Base-by-base conservation (phyloP, 2,888 invertebrate genomes). In the Pollenia griseotomentosa region DNA sequence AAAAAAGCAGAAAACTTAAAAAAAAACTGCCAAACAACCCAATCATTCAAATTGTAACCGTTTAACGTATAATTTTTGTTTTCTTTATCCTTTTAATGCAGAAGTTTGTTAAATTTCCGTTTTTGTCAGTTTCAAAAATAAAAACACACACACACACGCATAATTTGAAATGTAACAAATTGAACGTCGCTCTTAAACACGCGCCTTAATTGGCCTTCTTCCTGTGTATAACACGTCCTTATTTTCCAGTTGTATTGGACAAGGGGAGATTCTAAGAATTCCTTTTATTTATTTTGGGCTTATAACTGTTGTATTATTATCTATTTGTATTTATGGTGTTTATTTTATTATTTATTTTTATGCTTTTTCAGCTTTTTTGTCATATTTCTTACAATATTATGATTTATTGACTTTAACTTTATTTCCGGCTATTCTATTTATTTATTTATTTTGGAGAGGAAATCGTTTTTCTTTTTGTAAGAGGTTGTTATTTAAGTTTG, bases 141-240 rank as follows among this genome's bases (percentile, higher is more conserved):
- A n/a, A 59, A 16, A 11, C 40, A 55, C 2, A 71, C 71, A 68
- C 68, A n/a, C 7, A 6, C 7, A 71, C 0, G 33, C n/a, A 48
- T 12, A 92, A 92, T 93, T 92, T 74, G 75, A 92, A 93, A 92
- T 93, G 93, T 91, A 91, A 91, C 92, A 93, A 93, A 93, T 92
- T 93, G 93, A 92, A 92, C 93, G 93, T 73, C 92, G 93, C 89
- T 91, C 88, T 79, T 89, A 80, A 91, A 89, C 93, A 93, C 93
- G 92, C 93, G 93, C 87, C 92, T 88, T 89, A 91, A 92, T 83
- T 85, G 88, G 78, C 74, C 80, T 78, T 88, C 85, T 88, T 74
- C 83, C 88, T 83, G 80, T 80, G n/a, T 83, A 40, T 59, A 42
- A 55, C 73, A 82, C 66, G 55, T 82, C 74, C 70, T 85, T 81